phyloP scores from a whole-genome alignment of 2,888 invertebrate species.

The Aspidapion aeneum region DNA sequence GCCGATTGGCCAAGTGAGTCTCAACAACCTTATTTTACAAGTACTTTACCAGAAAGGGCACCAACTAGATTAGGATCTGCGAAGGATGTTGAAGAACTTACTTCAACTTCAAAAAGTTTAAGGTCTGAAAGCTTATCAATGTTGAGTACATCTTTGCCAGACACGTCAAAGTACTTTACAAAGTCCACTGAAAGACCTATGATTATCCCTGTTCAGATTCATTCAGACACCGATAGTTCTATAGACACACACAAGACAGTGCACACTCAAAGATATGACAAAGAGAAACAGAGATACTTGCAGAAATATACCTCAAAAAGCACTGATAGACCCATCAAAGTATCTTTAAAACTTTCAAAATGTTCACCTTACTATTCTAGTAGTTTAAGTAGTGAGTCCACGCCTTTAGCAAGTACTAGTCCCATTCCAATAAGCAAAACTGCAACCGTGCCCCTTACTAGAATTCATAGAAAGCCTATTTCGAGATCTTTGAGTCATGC shows the following conservation, averaged over 20 bases:
- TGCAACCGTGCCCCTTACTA: constrained; percentile 45
- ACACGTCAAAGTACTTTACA: constrained; percentile 41
- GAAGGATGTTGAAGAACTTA: constrained; percentile 41
- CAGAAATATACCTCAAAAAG: constrained; percentile 42
- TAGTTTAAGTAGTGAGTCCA: constrained; percentile 70
- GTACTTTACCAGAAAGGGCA: constrained; percentile 29
- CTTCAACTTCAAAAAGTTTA: constrained; percentile 44
- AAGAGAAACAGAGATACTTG: constrained; percentile 43
- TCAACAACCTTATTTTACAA: constrained; percentile 45
- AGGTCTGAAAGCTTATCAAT: constrained; percentile 44
- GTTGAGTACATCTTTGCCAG: constrained; percentile 30
- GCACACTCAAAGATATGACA: constrained; percentile 44
- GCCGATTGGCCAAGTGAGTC: constrained; percentile 76
- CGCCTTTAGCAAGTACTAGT: constrained; percentile 58
- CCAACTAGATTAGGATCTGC: constrained; percentile 42
- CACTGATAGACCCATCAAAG: constrained; percentile 46
- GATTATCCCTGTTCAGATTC: constrained; percentile 50
- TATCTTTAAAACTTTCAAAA: constrained; percentile 57
- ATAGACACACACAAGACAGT: constrained; percentile 48
- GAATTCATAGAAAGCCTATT: constrained; percentile 50
- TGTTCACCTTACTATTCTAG: constrained; percentile 75
- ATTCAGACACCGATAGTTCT: constrained; percentile 49
- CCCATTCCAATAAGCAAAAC: constrained; percentile 64
- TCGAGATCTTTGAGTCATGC: constrained; percentile 58
- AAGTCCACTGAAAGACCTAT: constrained; percentile 54